Evolutionary conservation across 2,797 vertebrate genomes (phyloP).

Genomic region (Lophotriccus pileatus): DNA sequence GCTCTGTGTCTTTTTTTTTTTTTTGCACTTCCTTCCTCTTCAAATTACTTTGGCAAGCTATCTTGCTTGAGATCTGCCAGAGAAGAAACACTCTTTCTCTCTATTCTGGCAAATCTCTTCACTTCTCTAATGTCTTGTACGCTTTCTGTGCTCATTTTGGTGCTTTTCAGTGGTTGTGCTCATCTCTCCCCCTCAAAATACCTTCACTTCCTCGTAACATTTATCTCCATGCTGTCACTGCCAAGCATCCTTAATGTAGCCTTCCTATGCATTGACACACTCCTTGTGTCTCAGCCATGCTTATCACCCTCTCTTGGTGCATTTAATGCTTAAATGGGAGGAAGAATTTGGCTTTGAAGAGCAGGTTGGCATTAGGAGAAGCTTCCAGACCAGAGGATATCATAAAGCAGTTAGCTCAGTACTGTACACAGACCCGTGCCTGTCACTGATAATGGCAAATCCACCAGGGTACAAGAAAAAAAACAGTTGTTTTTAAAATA

Average conservation of each 20-base stretch:
- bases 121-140: neutral
- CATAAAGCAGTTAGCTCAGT: neutral
- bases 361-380: neutral
- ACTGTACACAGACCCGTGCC: neutral
- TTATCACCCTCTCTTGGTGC: neutral
- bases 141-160: constrained; percentile 7
- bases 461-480: neutral
- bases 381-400: neutral
- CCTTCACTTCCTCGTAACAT: neutral
- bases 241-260: neutral
- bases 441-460: neutral
- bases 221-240: neutral
- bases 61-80: neutral
- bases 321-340: neutral
- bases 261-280: neutral
- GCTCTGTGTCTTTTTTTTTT: neutral
- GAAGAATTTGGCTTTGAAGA: neutral
- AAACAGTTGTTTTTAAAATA: neutral
- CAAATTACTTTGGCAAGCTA: constrained; percentile 13
- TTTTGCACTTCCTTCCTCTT: constrained; percentile 9
- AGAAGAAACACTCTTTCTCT: neutral
- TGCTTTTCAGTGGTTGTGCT: neutral
- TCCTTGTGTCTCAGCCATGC: neutral
- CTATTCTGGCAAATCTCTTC: neutral
- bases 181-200: neutral